Conservation (phyloP, 2,113 vertebrate genomes). For the Prietella phreatophila region DNA sequence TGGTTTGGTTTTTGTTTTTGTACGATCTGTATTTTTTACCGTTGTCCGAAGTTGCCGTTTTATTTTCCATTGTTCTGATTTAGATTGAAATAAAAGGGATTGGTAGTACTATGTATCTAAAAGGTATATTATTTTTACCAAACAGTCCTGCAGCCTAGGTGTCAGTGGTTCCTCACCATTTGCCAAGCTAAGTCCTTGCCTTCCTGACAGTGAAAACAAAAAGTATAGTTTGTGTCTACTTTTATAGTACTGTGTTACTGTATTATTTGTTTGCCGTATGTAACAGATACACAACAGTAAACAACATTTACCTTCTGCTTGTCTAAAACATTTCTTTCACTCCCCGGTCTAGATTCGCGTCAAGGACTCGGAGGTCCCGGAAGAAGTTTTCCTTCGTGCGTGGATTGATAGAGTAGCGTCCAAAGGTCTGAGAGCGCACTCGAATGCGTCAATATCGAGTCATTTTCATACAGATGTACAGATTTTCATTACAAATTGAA, state of each 20-base stretch:
- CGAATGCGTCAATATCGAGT: background rate
- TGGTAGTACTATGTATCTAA: constrained; percentile 54
- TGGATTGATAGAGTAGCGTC: background rate
- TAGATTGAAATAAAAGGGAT: constrained; percentile 57
- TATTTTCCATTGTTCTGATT: constrained; percentile 54
- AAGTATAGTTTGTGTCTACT: constrained; percentile 63
- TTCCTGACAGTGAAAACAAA: constrained; percentile 63
- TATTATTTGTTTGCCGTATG: constrained; percentile 63
- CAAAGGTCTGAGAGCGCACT: background rate
- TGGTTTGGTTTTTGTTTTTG: constrained; percentile 37
- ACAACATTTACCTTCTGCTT: constrained; percentile 60
- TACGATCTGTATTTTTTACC: constrained; percentile 57
- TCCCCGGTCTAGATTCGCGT: background rate
- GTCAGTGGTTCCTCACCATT: constrained; percentile 60
- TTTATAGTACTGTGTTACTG: constrained; percentile 61
- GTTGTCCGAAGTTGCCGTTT: constrained; percentile 57
- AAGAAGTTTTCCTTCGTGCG: background rate
- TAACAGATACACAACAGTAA: constrained; percentile 64
- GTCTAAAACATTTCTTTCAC: constrained; percentile 53
- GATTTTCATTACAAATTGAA: background rate
- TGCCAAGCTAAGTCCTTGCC: constrained; percentile 63
- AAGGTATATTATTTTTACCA: constrained; percentile 56
- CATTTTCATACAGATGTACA: background rate
- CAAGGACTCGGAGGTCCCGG: background rate
- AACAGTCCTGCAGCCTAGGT: constrained; percentile 57